Conservation (phyloP, 2,888 invertebrate species). For the Tribolium freemani region DNA sequence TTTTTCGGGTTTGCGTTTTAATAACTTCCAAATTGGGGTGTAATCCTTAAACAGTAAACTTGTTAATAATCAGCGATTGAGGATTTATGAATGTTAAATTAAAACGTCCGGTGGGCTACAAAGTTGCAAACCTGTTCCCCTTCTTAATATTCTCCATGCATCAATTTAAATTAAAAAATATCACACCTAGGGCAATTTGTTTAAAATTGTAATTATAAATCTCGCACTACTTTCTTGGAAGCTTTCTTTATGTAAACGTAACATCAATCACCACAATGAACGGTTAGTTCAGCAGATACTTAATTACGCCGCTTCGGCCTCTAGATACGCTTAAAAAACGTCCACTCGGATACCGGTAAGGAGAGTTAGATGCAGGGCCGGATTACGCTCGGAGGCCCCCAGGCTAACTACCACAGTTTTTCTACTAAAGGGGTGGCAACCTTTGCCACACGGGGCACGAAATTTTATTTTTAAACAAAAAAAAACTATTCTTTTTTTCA, state of each 20-base stretch:
- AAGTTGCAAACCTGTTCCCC: constrained; percentile 15
- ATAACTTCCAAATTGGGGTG: constrained; percentile 1
- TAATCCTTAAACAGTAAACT: constrained; percentile 4
- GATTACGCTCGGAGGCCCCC: neutral
- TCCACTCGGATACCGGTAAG: neutral
- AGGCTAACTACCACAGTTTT: too few species aligned
- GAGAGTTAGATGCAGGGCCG: neutral
- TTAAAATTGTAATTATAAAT: constrained; percentile 29
- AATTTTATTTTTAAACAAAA: too few species aligned
- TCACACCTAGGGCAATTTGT: constrained; percentile 17
- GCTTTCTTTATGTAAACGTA: constrained; percentile 11
- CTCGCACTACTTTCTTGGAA: constrained; percentile 27
- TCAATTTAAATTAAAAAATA: constrained; percentile 15
- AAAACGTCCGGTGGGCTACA: constrained; percentile 9
- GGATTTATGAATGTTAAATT: constrained; percentile 10
- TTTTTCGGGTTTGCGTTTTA: neutral
- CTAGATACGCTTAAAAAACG: constrained; percentile 2
- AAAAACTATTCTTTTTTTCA: too few species aligned
- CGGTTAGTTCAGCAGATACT: constrained; percentile 20
- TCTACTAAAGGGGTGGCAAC: too few species aligned
- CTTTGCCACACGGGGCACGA: too few species aligned
- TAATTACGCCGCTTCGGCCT: constrained; percentile 9
- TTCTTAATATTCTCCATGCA: neutral
- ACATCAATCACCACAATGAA: constrained; percentile 24
- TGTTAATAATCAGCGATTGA: constrained; percentile 18